These are phyloP conservation scores for Patella vulgata DNA, from an alignment of 1,140 invertebrate species.

Conservation along the genomic window DNA sequence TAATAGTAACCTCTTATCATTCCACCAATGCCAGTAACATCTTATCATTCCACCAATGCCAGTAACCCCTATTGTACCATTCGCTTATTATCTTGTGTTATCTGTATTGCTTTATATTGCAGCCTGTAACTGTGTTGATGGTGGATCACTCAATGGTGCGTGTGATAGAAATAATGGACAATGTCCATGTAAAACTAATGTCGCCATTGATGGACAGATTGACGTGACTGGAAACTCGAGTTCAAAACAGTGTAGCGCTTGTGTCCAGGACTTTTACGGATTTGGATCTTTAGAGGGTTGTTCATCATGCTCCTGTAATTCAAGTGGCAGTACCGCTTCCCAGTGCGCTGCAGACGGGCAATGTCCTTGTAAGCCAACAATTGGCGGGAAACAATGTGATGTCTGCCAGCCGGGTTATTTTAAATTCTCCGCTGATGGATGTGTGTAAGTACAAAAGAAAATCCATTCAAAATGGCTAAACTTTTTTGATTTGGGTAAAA, in stretches of 20 bases:
- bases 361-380: conserved; percentile 86
- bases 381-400: conserved; percentile 84
- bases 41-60: too few relatives aligned
- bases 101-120: conserved; percentile 39
- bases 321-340: neutral
- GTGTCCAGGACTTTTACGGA: conserved; percentile 8
- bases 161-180: conserved; percentile 90
- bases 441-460: conserved; percentile 90
- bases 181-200: conserved; percentile 87
- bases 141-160: conserved; percentile 91
- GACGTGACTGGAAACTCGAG: neutral
- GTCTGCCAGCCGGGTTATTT: conserved; percentile 92
- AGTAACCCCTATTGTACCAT: too few relatives aligned
- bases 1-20: too few relatives aligned
- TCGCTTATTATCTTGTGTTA: too few relatives aligned
- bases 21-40: too few relatives aligned
- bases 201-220: conserved; percentile 9
- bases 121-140: conserved; percentile 92
- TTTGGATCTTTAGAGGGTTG: conserved; percentile 1
- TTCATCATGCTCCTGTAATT: conserved; percentile 1
- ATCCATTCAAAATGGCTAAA: too few relatives aligned
- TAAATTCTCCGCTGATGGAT: conserved; percentile 86
- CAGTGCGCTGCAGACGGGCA: conserved; percentile 71
- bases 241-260: neutral
- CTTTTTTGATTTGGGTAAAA: too few relatives aligned